These are phyloP conservation scores for Drusus annulatus DNA, from an alignment of 1,140 invertebrate genomes.

Conservation along the genomic window DNA sequence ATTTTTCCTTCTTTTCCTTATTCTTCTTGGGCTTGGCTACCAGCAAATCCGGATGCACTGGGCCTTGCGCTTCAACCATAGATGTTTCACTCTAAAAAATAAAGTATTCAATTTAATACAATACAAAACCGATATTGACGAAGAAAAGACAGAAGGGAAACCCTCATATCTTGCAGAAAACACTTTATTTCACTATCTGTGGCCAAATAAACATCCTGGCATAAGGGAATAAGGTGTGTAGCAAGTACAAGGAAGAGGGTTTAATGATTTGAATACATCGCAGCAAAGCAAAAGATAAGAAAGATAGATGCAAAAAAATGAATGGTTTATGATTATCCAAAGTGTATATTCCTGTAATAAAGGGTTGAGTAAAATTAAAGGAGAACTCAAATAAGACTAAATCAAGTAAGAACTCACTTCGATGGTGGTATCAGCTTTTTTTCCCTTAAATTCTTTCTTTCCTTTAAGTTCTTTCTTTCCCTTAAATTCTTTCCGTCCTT, in stretches of 20 bases:
- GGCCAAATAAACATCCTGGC: too few relatives aligned
- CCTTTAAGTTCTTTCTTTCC: too few relatives aligned
- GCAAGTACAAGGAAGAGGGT: too few relatives aligned
- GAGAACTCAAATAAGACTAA: neutral
- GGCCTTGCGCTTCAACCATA: slow-evolving; percentile 2
- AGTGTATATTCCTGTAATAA: too few relatives aligned
- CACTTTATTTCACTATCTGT: too few relatives aligned
- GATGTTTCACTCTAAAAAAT: slow-evolving; percentile 39
- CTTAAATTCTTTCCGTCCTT: neutral
- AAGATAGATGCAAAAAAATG: too few relatives aligned
- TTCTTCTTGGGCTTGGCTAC: slow-evolving; percentile 39
- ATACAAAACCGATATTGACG: neutral
- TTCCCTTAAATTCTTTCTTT: slow-evolving; percentile 16
- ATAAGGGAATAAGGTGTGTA: too few relatives aligned
- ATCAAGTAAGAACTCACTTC: slow-evolving; percentile 17
- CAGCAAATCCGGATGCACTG: slow-evolving; percentile 36
- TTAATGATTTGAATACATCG: too few relatives aligned
- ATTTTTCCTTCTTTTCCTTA: slow-evolving; percentile 50
- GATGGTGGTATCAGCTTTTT: neutral
- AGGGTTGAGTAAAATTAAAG: too few relatives aligned
- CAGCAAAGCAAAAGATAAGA: too few relatives aligned
- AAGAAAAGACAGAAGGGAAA: neutral
- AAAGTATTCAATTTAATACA: slow-evolving; percentile 47
- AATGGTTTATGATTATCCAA: too few relatives aligned
- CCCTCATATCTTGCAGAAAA: too few relatives aligned